phyloP scores from a whole-genome alignment of 2,113 vertebrate genomes.

The Hydrolagus affinis region DNA sequence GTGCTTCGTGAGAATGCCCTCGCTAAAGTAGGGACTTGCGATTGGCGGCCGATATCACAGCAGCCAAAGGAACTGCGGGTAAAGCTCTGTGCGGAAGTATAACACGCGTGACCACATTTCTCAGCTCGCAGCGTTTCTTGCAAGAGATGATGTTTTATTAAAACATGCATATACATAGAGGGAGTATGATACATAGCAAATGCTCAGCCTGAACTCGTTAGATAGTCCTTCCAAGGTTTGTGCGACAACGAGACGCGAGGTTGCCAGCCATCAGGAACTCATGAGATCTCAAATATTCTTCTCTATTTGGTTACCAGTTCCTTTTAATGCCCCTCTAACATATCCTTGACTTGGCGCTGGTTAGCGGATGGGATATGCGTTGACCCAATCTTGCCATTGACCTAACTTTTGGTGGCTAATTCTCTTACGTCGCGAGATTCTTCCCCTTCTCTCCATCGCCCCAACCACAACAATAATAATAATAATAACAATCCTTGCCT shows the following conservation, averaged over 20 bases:
- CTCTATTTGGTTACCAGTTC: neutral
- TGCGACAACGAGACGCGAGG: neutral
- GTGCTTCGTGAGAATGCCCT: too few relatives aligned
- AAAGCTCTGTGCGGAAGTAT: neutral
- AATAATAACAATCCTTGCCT: too few relatives aligned
- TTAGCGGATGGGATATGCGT: neutral
- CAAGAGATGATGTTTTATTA: constrained; percentile 40
- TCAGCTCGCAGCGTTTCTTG: constrained; percentile 38
- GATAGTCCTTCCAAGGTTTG: neutral
- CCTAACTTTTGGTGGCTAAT: too few relatives aligned
- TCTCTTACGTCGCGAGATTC: too few relatives aligned
- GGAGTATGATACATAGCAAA: constrained; percentile 41
- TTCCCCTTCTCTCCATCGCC: too few relatives aligned
- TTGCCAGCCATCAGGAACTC: neutral
- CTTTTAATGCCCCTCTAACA: neutral
- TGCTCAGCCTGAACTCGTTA: constrained; percentile 6
- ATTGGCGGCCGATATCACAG: too few relatives aligned
- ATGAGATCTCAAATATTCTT: neutral
- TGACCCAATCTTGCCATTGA: neutral
- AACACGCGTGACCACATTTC: neutral
- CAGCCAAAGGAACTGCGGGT: too few relatives aligned
- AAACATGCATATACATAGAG: constrained; percentile 57
- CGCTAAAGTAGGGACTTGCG: too few relatives aligned
- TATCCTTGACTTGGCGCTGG: neutral
- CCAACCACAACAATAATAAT: too few relatives aligned